Conservation (phyloP, 1,140 invertebrate species). For the Aphelenchoides fujianensis region DNA sequence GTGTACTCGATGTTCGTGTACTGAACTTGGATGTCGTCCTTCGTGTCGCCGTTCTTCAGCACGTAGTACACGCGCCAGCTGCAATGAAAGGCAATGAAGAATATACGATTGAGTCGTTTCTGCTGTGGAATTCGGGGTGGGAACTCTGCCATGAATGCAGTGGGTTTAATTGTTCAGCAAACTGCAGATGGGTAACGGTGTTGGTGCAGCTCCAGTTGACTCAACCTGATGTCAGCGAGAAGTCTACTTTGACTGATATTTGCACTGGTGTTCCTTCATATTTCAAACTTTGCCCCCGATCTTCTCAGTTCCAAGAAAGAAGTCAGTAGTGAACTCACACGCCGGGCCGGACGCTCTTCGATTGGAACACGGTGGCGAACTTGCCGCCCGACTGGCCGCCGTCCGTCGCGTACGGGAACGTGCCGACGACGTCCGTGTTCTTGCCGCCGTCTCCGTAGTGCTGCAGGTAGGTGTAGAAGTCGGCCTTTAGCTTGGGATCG, state of each 20-base stretch:
- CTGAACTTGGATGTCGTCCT: too few species aligned
- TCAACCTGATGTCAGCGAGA: conserved; percentile 42
- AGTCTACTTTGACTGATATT: neutral
- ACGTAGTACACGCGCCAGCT: too few species aligned
- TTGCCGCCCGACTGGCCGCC: neutral
- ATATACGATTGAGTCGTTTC: too few species aligned
- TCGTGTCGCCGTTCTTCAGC: too few species aligned
- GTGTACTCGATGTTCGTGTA: too few species aligned
- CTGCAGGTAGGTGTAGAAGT: conserved; percentile 49
- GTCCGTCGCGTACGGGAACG: conserved; percentile 6
- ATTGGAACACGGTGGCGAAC: conserved; percentile 25
- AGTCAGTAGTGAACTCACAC: conserved; percentile 29
- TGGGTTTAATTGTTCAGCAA: too few species aligned
- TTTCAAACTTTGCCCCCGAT: neutral
- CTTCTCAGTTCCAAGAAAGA: neutral
- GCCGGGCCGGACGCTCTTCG: conserved; percentile 41
- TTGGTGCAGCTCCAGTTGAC: conserved; percentile 15
- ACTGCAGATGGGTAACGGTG: too few species aligned
- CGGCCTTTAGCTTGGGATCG: conserved; percentile 40
- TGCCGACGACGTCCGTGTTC: conserved; percentile 27
- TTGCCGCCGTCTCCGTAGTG: too few species aligned
- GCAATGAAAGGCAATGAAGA: too few species aligned
- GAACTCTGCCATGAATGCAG: too few species aligned
- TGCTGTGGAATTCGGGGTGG: too few species aligned
- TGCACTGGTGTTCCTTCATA: neutral